Evolutionary conservation across 2,888 invertebrate species (phyloP).

Genomic region (Andrena dorsata): DNA sequence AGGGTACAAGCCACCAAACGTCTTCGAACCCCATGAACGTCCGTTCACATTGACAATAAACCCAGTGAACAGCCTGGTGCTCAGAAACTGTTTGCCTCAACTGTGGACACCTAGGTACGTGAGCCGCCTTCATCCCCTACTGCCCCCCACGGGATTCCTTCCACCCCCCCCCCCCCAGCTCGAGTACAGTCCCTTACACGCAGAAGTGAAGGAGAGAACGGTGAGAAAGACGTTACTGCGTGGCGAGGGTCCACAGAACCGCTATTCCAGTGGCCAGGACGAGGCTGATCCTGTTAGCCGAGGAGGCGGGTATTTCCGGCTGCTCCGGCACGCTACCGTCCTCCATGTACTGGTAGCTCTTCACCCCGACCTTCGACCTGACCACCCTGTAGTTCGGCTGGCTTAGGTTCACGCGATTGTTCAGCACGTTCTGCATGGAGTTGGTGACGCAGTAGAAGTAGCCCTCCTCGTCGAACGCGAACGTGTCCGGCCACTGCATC

Average conservation of each 20-base stretch:
- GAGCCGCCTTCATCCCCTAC: too few relatives aligned
- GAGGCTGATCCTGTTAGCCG: slow-evolving; percentile 64
- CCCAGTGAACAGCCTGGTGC: too few relatives aligned
- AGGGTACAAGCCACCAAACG: background rate
- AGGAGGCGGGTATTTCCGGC: slow-evolving; percentile 71
- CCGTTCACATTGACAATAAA: too few relatives aligned
- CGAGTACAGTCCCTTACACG: slow-evolving; percentile 18
- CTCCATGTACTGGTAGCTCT: slow-evolving; percentile 88
- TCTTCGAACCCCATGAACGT: too few relatives aligned
- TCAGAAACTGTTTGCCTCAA: too few relatives aligned
- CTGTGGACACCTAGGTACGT: too few relatives aligned
- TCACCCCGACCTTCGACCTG: slow-evolving; percentile 87
- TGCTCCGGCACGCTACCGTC: slow-evolving; percentile 76
- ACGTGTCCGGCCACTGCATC: slow-evolving; percentile 91
- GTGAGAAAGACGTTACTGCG: slow-evolving; percentile 52
- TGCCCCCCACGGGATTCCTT: background rate
- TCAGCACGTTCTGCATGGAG: slow-evolving; percentile 89
- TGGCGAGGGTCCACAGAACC: slow-evolving; percentile 59
- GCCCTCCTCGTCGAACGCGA: slow-evolving; percentile 89
- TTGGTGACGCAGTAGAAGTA: slow-evolving; percentile 90
- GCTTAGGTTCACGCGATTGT: slow-evolving; percentile 87
- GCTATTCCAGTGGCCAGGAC: slow-evolving; percentile 62
- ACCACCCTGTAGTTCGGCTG: slow-evolving; percentile 89
- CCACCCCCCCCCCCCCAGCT: background rate
- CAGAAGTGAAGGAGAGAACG: slow-evolving; percentile 17